Base-by-base conservation (phyloP, 1,140 invertebrate species). In the Caenorhabditis brenneri region DNA sequence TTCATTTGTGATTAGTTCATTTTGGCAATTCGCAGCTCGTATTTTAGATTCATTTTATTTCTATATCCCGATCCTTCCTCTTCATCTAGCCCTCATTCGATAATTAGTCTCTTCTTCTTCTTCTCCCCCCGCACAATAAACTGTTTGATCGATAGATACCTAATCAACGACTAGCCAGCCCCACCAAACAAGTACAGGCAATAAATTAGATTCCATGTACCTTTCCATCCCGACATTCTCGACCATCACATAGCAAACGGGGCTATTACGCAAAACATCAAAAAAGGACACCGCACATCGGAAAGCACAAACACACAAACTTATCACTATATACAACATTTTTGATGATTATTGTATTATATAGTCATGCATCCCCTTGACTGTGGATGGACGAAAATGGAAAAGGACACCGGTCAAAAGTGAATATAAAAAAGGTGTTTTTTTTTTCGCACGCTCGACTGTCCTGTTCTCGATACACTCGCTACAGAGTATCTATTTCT, bases 201-300 rank as follows among this genome's bases (percentile, higher is more conserved):
- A 74, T 74, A 74, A 74, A 74, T 74, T 74, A 74, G 24, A 1
- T 58, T 74, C n/a, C 22, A 27, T 65, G n/a, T 65, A 5, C 53
- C 53, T 22, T 51, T 51, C 9, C n/a, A 74, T 74, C 36, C 22
- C 65, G 36, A 42, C 22, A 12, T 36, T 42, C 42, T 42, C 39
- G 39, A 6, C 39, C 12, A 5, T 42, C 39, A 6, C 39, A 22
- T 19, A 36, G 24, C 7, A 16, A n/a, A n/a, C 16, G 55, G 55
- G 49, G 9, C 65, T 33, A 65, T 65, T 65, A 27, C 58, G 58
- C 24, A 65, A 65, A 65, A 74, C 65, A 46, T 74, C 65, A 74
- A 74, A 74, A 46, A 24, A 19, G 22, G 22, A 10, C 15, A 7
- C 22, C 53, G 53, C 0, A 12, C 24, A 27, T 7, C 27, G 9